Conservation (phyloP, 1,140 invertebrate species). For the Planococcus citri region DNA sequence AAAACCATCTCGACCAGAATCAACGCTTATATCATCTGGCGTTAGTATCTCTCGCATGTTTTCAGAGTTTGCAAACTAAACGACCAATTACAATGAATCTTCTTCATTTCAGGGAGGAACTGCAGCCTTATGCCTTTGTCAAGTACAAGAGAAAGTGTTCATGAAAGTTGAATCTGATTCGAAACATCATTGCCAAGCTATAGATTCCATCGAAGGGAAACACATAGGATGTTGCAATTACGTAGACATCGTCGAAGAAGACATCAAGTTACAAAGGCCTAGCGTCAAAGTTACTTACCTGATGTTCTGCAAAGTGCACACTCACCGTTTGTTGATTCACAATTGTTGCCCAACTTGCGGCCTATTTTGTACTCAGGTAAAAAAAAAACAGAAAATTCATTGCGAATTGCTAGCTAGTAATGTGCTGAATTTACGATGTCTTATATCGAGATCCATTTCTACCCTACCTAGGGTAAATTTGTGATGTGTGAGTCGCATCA, state of each 20-base stretch:
- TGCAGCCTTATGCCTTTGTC: conserved; percentile 37
- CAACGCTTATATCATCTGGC: conserved; percentile 36
- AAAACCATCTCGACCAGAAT: conserved; percentile 38
- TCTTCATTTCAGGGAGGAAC: conserved; percentile 33
- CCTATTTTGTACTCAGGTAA: conserved; percentile 78
- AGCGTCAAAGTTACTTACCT: conserved; percentile 68
- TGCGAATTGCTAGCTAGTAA: background rate
- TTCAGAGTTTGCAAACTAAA: no score
- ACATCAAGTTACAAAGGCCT: conserved; percentile 48
- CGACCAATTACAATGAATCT: no score
- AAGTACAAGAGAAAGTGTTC: conserved; percentile 36
- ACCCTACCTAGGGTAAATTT: conserved; percentile 59
- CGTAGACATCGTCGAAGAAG: conserved; percentile 42
- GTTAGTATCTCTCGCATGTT: conserved; percentile 31
- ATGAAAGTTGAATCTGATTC: conserved; percentile 36
- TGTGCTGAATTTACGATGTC: no score
- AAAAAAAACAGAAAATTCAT: background rate
- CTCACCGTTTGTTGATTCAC: conserved; percentile 59
- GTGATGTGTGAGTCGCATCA: conserved; percentile 54
- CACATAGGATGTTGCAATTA: conserved; percentile 69
- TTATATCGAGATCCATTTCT: conserved; percentile 24
- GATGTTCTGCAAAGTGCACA: conserved; percentile 70
- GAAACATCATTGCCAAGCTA: conserved; percentile 47
- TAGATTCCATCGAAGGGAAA: conserved; percentile 65
- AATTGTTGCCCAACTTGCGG: conserved; percentile 86